Percentiles rank a stretch among this genome's conserved stretches.
Conservation (phyloP, 2,797 vertebrate genomes). For the Enteromius thamalakanensis region DNA sequence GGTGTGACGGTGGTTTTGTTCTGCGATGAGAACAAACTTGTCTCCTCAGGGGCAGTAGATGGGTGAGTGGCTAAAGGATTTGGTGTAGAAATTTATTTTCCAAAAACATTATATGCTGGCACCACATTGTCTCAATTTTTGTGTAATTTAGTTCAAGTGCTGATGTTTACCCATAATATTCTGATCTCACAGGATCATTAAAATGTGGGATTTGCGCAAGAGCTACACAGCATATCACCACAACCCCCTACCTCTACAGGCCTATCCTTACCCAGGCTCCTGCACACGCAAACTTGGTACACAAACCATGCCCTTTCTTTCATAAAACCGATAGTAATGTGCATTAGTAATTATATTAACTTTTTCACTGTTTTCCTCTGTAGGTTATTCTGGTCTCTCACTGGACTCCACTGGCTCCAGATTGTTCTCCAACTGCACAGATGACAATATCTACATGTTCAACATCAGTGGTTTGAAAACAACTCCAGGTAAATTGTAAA, state of each 20-base stretch:
- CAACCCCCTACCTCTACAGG: constrained; percentile 83
- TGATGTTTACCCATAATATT: not conserved
- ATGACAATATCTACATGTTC: constrained; percentile 96
- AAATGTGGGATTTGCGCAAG: constrained; percentile 95
- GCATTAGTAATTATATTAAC: not conserved
- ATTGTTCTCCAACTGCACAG: constrained; percentile 93
- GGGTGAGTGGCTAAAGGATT: constrained; percentile 79
- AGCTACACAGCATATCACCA: constrained; percentile 85
- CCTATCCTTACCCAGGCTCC: constrained; percentile 88
- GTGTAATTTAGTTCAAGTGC: not conserved
- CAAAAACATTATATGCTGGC: not conserved
- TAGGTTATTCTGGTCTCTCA: constrained; percentile 93
- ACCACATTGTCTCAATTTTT: not conserved
- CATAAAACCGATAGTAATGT: too few relatives aligned
- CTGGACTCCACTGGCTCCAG: constrained; percentile 88
- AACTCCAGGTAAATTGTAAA: constrained; percentile 80
- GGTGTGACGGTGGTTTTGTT: constrained; percentile 96
- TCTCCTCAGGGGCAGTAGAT: constrained; percentile 96
- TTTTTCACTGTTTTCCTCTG: constrained; percentile 7
- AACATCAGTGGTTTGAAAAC: constrained; percentile 85
- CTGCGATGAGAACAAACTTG: constrained; percentile 88
- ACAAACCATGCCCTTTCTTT: constrained; percentile 36
- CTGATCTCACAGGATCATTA: constrained; percentile 81
- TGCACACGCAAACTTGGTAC: constrained; percentile 90
- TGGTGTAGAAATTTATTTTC: not conserved